Evolutionary conservation across 2,797 vertebrate genomes (phyloP).

Genomic region (Sarcoramphus papa): DNA sequence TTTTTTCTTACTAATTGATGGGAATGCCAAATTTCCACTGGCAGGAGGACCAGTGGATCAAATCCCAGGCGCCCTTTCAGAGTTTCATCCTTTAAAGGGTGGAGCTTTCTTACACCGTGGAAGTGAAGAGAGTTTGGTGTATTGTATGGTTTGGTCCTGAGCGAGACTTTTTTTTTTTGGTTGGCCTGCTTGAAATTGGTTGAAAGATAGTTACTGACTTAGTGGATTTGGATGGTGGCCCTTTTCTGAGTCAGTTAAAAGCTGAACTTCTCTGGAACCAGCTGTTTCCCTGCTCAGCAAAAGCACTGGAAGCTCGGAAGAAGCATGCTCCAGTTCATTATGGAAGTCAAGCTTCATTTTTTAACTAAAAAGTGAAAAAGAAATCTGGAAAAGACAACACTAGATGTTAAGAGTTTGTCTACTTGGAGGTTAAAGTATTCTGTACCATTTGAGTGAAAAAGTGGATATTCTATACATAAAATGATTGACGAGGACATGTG

Average conservation of each 20-base stretch:
- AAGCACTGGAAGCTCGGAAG: neutral
- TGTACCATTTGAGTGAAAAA: neutral
- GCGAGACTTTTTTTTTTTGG: neutral
- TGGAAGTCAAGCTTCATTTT: neutral
- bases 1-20: neutral
- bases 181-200: neutral
- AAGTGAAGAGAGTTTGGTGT: neutral
- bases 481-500: neutral
- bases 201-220: neutral
- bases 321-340: neutral
- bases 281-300: neutral
- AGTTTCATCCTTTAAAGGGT: neutral
- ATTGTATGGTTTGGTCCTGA: neutral
- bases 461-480: neutral
- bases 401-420: neutral
- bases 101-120: rapidly evolving
- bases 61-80: neutral
- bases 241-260: neutral
- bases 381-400: neutral
- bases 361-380: neutral
- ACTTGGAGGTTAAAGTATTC: neutral
- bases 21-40: neutral
- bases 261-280: neutral
- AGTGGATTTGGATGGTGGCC: neutral
- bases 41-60: neutral